Conservation (phyloP, 1,140 invertebrate species). For the Maniola jurtina region DNA sequence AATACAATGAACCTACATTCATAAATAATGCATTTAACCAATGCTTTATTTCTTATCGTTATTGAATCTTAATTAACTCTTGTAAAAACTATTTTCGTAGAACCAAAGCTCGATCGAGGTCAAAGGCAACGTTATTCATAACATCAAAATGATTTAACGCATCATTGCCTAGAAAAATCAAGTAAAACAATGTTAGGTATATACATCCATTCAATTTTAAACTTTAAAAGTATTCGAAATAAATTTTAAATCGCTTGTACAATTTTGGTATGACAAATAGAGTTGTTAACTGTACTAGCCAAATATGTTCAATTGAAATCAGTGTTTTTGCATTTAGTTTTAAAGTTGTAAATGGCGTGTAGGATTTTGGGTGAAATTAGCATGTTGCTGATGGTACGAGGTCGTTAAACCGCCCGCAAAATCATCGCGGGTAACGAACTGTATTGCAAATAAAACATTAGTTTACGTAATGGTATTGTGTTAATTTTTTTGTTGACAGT, state of each 20-base stretch:
- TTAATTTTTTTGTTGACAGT: background rate
- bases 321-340: background rate
- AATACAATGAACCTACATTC: background rate
- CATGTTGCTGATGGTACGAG: background rate
- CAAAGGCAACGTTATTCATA: background rate
- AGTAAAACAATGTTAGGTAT: background rate
- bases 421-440: background rate
- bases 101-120: background rate
- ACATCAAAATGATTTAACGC: slow-evolving; percentile 1
- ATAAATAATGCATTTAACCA: background rate
- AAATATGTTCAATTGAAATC: background rate
- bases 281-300: background rate
- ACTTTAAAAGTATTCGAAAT: background rate
- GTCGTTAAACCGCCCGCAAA: background rate
- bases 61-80: background rate
- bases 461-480: background rate
- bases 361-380: background rate
- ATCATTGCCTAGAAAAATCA: slow-evolving; percentile 3
- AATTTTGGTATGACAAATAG: background rate
- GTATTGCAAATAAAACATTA: slow-evolving; percentile 4
- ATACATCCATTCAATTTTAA: background rate
- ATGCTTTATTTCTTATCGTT: background rate
- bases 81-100: background rate
- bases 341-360: background rate
- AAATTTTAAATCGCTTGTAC: background rate